Evolutionary conservation across 2,888 invertebrate genomes (phyloP).

Genomic region (Gryllus longicercus): DNA sequence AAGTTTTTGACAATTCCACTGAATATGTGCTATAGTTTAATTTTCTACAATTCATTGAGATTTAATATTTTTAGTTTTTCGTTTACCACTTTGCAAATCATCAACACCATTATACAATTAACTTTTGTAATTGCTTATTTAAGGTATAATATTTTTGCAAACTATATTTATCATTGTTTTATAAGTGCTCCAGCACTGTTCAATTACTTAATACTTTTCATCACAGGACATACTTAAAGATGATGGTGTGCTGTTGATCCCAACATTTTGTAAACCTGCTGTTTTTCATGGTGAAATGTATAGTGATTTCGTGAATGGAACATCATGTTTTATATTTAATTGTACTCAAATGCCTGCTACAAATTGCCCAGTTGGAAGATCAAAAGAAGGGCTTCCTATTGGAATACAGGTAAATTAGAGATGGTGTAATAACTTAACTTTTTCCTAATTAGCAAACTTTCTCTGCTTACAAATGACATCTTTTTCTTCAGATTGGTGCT

Average conservation of each 20-base stretch:
- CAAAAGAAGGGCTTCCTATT: slow-evolving; percentile 61
- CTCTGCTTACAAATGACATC: not conserved
- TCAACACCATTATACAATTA: no score
- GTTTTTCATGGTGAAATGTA: slow-evolving; percentile 60
- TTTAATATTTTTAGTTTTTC: no score
- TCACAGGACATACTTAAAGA: slow-evolving; percentile 52
- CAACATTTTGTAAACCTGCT: slow-evolving; percentile 58
- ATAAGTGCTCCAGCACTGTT: no score
- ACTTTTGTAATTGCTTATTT: no score
- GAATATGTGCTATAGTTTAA: no score
- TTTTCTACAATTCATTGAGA: no score
- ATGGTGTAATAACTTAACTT: not conserved
- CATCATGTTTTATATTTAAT: slow-evolving; percentile 67
- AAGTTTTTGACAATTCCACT: no score
- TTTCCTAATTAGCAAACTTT: not conserved
- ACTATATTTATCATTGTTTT: no score
- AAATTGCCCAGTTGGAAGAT: slow-evolving; percentile 67
- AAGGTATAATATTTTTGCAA: no score
- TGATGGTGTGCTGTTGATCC: slow-evolving; percentile 61
- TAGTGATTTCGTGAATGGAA: slow-evolving; percentile 56
- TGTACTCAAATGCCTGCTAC: slow-evolving; percentile 71
- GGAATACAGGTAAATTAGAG: slow-evolving; percentile 58
- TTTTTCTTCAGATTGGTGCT: slow-evolving; percentile 46
- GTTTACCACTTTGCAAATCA: no score
- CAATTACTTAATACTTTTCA: no score